Evolutionary conservation across 1,140 invertebrate genomes (phyloP), one percentile per base, ranked within the genome.

Genomic region (Hirudo medicinalis): DNA sequence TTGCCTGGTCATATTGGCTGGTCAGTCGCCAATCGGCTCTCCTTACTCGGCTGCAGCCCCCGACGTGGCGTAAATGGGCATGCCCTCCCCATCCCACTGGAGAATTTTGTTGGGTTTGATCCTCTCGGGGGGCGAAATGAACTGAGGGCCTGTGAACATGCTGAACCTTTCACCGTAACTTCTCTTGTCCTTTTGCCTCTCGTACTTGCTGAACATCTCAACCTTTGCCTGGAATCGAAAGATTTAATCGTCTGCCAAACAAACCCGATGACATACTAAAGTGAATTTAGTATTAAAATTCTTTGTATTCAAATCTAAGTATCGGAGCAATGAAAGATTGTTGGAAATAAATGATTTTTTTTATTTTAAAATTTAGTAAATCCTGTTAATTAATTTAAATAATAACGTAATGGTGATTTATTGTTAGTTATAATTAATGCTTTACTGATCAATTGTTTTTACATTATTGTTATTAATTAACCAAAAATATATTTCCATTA

Each of bases 171-270:
- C 76, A n/a, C 36, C 73, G 71, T 76, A 77, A 17, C 60, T 67
- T 54, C 92, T 88, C 82, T 92, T 92, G 85, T 97, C 94, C 71
- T 94, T 92, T 84, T 94, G 90, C 83, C 94, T 87, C 85, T 97
- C 94, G 85, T 94, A 97, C 88, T 97, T 97, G 83, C 92, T 95
- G 80, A 91, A 91, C 77, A 95, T 91, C 87, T 93, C 91, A 82
- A 97, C 92, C 87, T 96, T 97, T 78, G 93, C 92, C 91, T 94
- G 77, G 13, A 72, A 75, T 27, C 27, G 69, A 19, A 70, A 2
- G 19, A 70, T 25, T 20, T 57, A 57, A 57, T 57, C 6, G 32
- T 36, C 32, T 36, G 32, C 2, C 32, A n/a, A n/a, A n/a, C n/a
- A n/a, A n/a, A n/a, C n/a, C n/a, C n/a, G n/a, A n/a, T n/a, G n/a